These are phyloP conservation scores for Melanotaenia trifasciata DNA, from an alignment of 2,797 vertebrate species.

Conservation along the genomic window DNA sequence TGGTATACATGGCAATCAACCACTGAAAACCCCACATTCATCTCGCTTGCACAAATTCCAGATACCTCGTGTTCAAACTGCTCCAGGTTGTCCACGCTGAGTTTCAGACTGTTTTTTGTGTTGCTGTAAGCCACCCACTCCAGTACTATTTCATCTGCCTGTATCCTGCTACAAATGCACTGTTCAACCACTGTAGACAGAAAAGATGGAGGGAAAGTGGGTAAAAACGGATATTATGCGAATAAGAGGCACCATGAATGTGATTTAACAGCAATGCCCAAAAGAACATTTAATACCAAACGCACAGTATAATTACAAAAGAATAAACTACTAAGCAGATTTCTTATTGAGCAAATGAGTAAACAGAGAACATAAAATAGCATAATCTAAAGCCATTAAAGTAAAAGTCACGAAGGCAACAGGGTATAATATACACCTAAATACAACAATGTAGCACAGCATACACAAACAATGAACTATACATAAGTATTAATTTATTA, in stretches of 20 bases:
- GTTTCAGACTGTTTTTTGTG: slow-evolving; percentile 73
- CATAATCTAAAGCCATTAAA: too few relatives aligned
- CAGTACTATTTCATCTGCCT: slow-evolving; percentile 74
- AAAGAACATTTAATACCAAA: too few relatives aligned
- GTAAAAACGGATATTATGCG: neutral
- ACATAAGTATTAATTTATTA: neutral
- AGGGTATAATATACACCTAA: neutral
- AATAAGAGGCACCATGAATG: neutral
- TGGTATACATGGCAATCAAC: neutral
- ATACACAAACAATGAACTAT: neutral
- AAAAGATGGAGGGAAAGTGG: neutral
- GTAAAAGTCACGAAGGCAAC: neutral
- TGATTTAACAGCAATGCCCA: neutral
- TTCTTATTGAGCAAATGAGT: neutral
- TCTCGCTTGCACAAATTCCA: neutral
- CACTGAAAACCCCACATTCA: neutral
- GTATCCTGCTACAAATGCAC: slow-evolving; percentile 82
- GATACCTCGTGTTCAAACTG: slow-evolving; percentile 91
- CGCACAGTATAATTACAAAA: neutral
- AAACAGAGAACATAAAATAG: neutral
- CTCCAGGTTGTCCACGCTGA: slow-evolving; percentile 78
- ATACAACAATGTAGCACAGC: neutral
- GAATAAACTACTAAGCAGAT: neutral
- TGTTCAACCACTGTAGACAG: slow-evolving; percentile 88
- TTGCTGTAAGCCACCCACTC: slow-evolving; percentile 90